phyloP scores from a whole-genome alignment of 2,888 invertebrate genomes.

The Polymixis flavicincta region DNA sequence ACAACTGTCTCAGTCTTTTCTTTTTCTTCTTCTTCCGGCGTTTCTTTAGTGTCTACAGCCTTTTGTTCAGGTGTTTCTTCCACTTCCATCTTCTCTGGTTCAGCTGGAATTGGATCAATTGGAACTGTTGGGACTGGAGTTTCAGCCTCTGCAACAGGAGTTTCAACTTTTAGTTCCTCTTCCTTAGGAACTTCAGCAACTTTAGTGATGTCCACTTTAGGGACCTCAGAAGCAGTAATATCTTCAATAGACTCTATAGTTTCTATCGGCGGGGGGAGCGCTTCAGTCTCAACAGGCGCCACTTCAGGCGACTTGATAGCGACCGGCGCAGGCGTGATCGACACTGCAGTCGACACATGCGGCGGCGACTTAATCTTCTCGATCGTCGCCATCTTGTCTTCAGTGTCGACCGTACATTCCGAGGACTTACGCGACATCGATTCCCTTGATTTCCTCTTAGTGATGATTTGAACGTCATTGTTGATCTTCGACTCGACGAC shows the following conservation, averaged over 20 bases:
- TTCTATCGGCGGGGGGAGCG: slow-evolving; percentile 80
- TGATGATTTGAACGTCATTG: slow-evolving; percentile 77
- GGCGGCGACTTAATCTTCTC: slow-evolving; percentile 83
- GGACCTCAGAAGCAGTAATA: slow-evolving; percentile 74
- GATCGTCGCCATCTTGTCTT: slow-evolving; percentile 80
- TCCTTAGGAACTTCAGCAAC: slow-evolving; percentile 55
- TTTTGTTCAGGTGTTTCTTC: slow-evolving; percentile 39
- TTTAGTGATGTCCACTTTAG: slow-evolving; percentile 63
- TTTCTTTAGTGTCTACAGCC: slow-evolving; percentile 48
- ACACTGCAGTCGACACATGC: slow-evolving; percentile 76
- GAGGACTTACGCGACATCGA: slow-evolving; percentile 81
- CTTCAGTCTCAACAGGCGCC: slow-evolving; percentile 79
- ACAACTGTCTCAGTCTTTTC: slow-evolving; percentile 63
- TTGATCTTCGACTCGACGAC: slow-evolving; percentile 75
- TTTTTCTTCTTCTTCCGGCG: slow-evolving; percentile 49
- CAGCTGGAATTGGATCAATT: background rate
- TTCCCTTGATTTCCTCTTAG: slow-evolving; percentile 81
- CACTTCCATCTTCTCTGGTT: slow-evolving; percentile 34
- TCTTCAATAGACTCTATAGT: slow-evolving; percentile 77
- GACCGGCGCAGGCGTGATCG: slow-evolving; percentile 78
- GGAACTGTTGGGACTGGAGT: slow-evolving; percentile 14
- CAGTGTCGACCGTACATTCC: slow-evolving; percentile 78
- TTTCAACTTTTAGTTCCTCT: slow-evolving; percentile 51
- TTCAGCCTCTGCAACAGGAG: slow-evolving; percentile 35
- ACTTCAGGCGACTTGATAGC: slow-evolving; percentile 70